Percentiles rank a stretch among this genome's conserved stretches.
Evolutionary conservation across 2,113 vertebrate species (phyloP).

Genomic region (Zosterops japonicus): DNA sequence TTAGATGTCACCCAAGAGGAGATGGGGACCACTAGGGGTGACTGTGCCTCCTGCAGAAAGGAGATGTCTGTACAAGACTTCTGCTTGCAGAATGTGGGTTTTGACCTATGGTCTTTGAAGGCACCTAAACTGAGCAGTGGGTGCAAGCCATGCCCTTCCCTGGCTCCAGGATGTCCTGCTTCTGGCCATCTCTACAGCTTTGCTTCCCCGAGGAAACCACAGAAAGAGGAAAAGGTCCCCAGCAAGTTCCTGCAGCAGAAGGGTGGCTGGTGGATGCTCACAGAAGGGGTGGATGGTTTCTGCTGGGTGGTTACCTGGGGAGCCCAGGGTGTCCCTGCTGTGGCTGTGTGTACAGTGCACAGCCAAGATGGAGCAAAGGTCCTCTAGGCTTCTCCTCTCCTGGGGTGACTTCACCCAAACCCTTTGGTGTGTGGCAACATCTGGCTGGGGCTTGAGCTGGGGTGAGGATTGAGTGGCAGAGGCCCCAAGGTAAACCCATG

Average conservation of each 20-base stretch:
- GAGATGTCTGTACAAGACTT: background rate
- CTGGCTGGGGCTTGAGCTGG: fast-evolving
- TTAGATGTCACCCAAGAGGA: background rate
- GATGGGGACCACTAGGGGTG: fast-evolving
- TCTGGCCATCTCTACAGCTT: background rate
- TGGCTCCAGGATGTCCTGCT: background rate
- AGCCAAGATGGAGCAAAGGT: background rate
- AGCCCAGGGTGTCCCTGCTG: background rate
- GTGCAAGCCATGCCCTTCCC: background rate
- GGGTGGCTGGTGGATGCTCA: fast-evolving
- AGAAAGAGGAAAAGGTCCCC: background rate
- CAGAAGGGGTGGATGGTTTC: background rate
- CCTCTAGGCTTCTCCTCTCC: background rate
- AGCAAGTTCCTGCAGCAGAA: background rate
- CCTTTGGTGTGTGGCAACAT: background rate
- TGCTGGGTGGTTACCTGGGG: background rate
- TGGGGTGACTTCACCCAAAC: background rate
- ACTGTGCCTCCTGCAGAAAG: background rate
- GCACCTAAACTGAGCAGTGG: background rate
- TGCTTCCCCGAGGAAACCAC: background rate
- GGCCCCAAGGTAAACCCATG: background rate
- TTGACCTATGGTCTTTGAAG: background rate
- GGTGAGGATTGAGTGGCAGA: background rate
- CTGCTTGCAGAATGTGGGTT: background rate
- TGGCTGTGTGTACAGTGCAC: fast-evolving